Percentiles rank a stretch among this genome's conserved stretches.
Evolutionary conservation across 1,140 invertebrate species (phyloP).

Genomic region (Drosophila malerkotliana): DNA sequence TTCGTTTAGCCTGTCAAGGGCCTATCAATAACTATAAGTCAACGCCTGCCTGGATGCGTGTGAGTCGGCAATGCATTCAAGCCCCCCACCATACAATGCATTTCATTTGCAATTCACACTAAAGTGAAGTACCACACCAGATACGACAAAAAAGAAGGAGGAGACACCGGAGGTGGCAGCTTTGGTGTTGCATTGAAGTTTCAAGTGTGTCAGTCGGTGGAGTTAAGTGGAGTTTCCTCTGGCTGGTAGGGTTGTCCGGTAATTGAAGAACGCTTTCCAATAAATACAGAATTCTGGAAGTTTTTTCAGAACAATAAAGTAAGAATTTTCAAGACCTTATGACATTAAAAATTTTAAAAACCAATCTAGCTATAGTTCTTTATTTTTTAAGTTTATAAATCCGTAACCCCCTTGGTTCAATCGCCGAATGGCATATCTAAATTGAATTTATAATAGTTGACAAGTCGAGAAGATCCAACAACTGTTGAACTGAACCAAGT

Average conservation of each 20-base stretch:
- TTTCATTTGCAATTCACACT: constrained; percentile 49
- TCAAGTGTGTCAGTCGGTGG: constrained; percentile 52
- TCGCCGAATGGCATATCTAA: constrained; percentile 52
- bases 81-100: constrained; percentile 22
- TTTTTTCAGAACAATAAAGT: not conserved
- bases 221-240: constrained; percentile 27
- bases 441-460: constrained; percentile 80
- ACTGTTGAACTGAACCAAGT: constrained; percentile 21
- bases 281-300: constrained; percentile 27
- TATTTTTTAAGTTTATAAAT: constrained; percentile 7
- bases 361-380: too few relatives aligned
- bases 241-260: constrained; percentile 41
- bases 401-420: constrained; percentile 2
- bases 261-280: constrained; percentile 57
- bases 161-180: not conserved
- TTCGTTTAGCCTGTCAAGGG: constrained; percentile 26
- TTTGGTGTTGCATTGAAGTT: constrained; percentile 46
- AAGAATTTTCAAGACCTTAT: not conserved
- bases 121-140: constrained; percentile 59
- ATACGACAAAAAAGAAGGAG: constrained; percentile 15
- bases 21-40: constrained; percentile 65
- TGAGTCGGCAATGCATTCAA: constrained; percentile 5
- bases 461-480: constrained; percentile 43
- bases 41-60: constrained; percentile 13
- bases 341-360: too few relatives aligned